Conservation (phyloP, 92 coral and sea anemone genomes). For the Micromussa lordhowensis region DNA sequence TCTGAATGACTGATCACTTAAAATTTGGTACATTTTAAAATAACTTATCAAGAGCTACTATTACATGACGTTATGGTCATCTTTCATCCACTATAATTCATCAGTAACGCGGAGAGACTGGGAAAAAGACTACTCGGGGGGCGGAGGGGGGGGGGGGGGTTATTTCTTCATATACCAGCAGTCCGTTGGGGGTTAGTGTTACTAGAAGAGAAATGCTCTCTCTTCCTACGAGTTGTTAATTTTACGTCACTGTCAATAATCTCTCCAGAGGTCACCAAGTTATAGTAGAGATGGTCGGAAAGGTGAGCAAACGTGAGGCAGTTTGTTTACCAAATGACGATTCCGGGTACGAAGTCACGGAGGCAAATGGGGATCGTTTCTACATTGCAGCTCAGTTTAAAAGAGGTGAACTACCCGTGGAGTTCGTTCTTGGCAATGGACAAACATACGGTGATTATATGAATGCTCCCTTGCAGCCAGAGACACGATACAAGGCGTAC, state of each 20-base stretch:
- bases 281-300: conserved; percentile 62
- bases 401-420: background rate
- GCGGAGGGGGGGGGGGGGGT: too few relatives aligned
- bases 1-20: background rate
- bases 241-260: background rate
- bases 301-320: conserved; percentile 39
- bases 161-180: too few relatives aligned
- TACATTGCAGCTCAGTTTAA: conserved; percentile 85
- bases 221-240: background rate
- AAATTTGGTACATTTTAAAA: background rate
- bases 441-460: conserved; percentile 56
- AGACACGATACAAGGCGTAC: conserved; percentile 71
- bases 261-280: conserved; percentile 72
- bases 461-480: conserved; percentile 79
- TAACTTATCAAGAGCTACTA: too few relatives aligned
- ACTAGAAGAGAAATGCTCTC: background rate
- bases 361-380: conserved; percentile 41
- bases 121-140: too few relatives aligned
- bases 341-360: conserved; percentile 48
- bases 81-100: too few relatives aligned
- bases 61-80: too few relatives aligned
- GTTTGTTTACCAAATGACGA: conserved; percentile 39
- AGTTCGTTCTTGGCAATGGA: conserved; percentile 87
- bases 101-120: too few relatives aligned
- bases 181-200: too few relatives aligned